Conservation (phyloP, 1,140 invertebrate genomes). For the Dolichoris vasculosae region DNA sequence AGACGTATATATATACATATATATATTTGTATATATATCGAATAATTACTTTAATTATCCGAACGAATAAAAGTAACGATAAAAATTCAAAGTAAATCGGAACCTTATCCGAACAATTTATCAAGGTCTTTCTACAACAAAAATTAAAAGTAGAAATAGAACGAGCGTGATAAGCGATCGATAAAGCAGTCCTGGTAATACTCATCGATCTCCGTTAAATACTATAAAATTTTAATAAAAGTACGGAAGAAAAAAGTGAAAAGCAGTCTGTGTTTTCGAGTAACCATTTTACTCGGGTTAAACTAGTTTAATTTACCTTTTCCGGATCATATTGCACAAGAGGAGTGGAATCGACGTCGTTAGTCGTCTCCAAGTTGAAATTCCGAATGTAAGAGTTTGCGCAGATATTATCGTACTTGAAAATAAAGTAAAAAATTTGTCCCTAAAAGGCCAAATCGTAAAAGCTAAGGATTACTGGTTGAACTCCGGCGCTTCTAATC, state of each 20-base stretch:
- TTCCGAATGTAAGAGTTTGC: not conserved
- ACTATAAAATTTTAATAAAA: not conserved
- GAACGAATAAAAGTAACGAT: not conserved
- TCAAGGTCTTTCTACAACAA: not conserved
- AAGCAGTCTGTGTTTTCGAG: too few relatives aligned
- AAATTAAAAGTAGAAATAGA: not conserved
- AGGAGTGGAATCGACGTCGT: too few relatives aligned
- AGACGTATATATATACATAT: too few relatives aligned
- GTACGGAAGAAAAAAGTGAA: too few relatives aligned
- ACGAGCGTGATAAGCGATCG: not conserved
- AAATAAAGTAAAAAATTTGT: not conserved
- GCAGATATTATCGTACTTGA: not conserved
- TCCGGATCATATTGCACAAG: too few relatives aligned
- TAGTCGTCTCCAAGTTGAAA: too few relatives aligned
- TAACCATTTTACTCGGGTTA: too few relatives aligned
- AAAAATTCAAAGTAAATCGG: not conserved
- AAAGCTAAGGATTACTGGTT: not conserved
- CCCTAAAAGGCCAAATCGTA: not conserved
- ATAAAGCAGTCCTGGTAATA: not conserved
- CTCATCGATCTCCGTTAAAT: not conserved
- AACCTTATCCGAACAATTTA: not conserved
- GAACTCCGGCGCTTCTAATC: not conserved
- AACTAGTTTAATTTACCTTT: too few relatives aligned
- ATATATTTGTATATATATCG: too few relatives aligned
- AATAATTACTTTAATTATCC: too few relatives aligned